These are phyloP conservation scores for Zootermopsis nevadensis DNA, from an alignment of 2,888 invertebrate genomes.

Conservation along the genomic window DNA sequence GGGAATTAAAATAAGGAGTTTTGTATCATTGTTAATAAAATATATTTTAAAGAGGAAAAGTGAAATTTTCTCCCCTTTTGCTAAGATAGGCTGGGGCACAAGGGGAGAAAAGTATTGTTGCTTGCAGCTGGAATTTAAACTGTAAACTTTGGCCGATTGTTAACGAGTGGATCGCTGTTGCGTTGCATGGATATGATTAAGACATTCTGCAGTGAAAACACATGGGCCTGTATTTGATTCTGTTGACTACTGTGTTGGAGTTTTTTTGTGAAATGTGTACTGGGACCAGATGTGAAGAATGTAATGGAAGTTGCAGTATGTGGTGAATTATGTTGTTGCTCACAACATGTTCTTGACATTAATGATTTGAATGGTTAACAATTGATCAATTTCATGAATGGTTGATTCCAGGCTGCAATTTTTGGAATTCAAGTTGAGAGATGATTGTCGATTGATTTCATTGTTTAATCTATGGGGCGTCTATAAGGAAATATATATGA, in stretches of 20 bases:
- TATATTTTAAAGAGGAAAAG: constrained; percentile 14
- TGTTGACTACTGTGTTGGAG: background rate
- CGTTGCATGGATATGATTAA: background rate
- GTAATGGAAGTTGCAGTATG: background rate
- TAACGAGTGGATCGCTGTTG: constrained; percentile 17
- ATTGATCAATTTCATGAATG: background rate
- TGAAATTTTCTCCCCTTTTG: constrained; percentile 44
- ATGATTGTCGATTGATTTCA: constrained; percentile 49
- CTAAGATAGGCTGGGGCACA: constrained; percentile 38
- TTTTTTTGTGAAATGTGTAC: background rate
- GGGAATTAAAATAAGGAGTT: constrained; percentile 36
- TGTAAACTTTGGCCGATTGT: constrained; percentile 40
- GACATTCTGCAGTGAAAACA: background rate
- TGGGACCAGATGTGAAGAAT: background rate
- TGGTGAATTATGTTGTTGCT: background rate
- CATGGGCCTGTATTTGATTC: background rate
- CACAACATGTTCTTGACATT: background rate
- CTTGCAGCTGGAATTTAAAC: constrained; percentile 43
- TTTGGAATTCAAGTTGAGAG: constrained; percentile 5
- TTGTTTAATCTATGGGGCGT: constrained; percentile 51
- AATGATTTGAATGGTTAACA: background rate
- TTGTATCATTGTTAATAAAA: constrained; percentile 43
- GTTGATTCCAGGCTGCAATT: constrained; percentile 40
- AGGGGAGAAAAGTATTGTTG: constrained; percentile 39
- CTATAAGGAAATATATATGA: constrained; percentile 23